Conservation (phyloP, 2,113 vertebrate genomes). For the Dasypus novemcinctus region DNA sequence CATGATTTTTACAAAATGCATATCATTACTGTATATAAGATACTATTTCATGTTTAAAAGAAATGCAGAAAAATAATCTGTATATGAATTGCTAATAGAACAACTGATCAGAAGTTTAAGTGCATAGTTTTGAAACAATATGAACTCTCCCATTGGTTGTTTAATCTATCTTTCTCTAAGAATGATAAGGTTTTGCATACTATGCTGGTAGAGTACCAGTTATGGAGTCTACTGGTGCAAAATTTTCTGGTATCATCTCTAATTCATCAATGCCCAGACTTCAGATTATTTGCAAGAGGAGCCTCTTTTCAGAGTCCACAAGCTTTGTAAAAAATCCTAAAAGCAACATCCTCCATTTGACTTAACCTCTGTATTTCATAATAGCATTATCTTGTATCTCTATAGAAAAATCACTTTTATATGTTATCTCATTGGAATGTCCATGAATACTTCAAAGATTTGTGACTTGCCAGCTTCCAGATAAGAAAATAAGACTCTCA, state of each 20-base stretch:
- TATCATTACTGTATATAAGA: not conserved
- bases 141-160: not conserved
- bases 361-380: not conserved
- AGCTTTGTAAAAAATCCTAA: not conserved
- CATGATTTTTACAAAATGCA: not conserved
- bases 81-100: not conserved
- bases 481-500: not conserved
- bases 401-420: not conserved
- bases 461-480: not conserved
- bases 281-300: not conserved
- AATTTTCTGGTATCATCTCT: not conserved
- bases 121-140: not conserved
- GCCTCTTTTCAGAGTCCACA: not conserved
- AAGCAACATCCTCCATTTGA: not conserved
- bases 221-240: too few species aligned
- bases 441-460: not conserved
- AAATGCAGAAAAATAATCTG: not conserved
- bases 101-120: not conserved
- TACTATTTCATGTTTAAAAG: not conserved
- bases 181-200: not conserved
- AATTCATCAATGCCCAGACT: not conserved
- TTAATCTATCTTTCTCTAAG: not conserved
- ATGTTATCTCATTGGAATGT: not conserved
- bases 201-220: rapidly evolving
- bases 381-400: not conserved